Percentiles rank a stretch among this genome's conserved stretches.
These are phyloP conservation scores for Cybosia mesomella DNA, from an alignment of 2,888 invertebrate genomes.

Conservation along the genomic window DNA sequence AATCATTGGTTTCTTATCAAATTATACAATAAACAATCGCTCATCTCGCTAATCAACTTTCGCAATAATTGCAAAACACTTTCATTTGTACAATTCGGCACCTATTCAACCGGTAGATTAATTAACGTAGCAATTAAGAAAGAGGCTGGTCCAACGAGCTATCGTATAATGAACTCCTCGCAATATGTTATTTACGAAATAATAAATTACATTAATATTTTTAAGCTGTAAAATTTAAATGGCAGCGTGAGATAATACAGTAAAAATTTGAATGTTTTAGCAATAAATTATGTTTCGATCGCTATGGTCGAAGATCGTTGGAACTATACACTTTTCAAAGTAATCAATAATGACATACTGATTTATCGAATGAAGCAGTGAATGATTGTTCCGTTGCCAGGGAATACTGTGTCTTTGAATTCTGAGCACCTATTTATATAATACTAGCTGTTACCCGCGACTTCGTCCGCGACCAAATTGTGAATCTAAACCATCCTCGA, in stretches of 20 bases:
- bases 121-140: constrained; percentile 2
- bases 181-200: constrained; percentile 2
- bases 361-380: neutral
- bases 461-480: no score
- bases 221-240: neutral
- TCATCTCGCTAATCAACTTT: constrained; percentile 13
- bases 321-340: neutral
- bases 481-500: no score
- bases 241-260: neutral
- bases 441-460: no score
- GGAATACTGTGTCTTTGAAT: neutral
- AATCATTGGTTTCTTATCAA: constrained; percentile 5
- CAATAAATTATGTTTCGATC: neutral
- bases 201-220: constrained; percentile 4
- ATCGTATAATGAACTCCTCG: neutral
- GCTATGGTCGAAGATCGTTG: neutral
- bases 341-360: neutral
- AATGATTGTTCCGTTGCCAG: neutral
- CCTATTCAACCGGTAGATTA: neutral
- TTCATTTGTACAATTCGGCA: constrained; percentile 9
- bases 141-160: neutral
- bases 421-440: neutral
- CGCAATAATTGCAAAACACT: constrained; percentile 12
- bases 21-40: constrained; percentile 4
- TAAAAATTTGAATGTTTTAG: neutral